Conservation (phyloP, 2,113 vertebrate species). For the Mionectes macconnelli region DNA sequence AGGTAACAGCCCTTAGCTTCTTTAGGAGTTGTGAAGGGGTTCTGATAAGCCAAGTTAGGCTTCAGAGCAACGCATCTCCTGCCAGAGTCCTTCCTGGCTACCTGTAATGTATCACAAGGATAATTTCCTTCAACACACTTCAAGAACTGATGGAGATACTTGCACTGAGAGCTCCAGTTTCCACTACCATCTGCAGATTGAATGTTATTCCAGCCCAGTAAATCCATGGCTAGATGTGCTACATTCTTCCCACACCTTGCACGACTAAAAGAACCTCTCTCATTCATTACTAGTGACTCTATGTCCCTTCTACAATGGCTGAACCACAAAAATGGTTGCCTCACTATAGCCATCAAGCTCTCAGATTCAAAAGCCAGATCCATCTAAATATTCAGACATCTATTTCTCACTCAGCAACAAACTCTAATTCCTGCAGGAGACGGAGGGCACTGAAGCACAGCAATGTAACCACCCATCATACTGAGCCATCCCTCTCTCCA, state of each 20-base stretch:
- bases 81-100: background rate
- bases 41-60: background rate
- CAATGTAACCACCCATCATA: background rate
- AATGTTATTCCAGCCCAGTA: background rate
- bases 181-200: background rate
- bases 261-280: background rate
- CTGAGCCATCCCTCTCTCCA: background rate
- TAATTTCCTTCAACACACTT: background rate
- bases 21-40: background rate
- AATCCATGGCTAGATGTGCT: background rate
- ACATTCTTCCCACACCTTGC: background rate
- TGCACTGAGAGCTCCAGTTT: background rate
- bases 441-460: rapidly evolving
- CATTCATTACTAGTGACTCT: background rate
- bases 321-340: rapidly evolving
- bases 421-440: background rate
- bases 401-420: background rate
- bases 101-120: background rate
- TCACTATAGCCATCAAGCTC: background rate
- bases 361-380: background rate
- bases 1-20: background rate
- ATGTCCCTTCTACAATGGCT: rapidly evolving
- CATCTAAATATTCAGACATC: background rate
- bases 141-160: background rate
- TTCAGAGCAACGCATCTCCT: background rate